Conservation (phyloP, 2,888 invertebrate genomes). For the Cryptus armator region DNA sequence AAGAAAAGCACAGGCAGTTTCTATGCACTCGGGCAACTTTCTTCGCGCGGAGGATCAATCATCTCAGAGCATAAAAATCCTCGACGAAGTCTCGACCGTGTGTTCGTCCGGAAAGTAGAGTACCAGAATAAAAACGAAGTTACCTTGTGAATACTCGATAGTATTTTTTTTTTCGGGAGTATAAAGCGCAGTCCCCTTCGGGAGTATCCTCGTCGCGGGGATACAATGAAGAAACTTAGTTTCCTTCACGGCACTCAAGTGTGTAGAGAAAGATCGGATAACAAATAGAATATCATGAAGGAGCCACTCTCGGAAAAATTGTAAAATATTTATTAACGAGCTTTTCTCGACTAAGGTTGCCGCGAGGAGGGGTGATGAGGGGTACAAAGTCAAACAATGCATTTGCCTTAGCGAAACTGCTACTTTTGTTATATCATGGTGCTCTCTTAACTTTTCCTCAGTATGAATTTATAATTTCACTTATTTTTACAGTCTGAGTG, state of each 20-base stretch:
- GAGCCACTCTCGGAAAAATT: neutral
- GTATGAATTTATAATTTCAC: neutral
- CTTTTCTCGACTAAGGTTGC: slow-evolving; percentile 1
- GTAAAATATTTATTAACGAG: slow-evolving; percentile 10
- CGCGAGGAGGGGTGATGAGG: too few species aligned
- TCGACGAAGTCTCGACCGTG: slow-evolving; percentile 17
- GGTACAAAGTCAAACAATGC: slow-evolving; percentile 14
- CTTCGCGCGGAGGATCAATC: slow-evolving; percentile 46
- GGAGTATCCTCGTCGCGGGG: neutral
- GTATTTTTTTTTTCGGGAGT: slow-evolving; percentile 5
- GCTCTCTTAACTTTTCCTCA: slow-evolving; percentile 8
- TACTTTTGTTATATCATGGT: neutral
- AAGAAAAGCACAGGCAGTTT: slow-evolving; percentile 15
- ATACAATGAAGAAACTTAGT: slow-evolving; percentile 48
- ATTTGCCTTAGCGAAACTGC: slow-evolving; percentile 20
- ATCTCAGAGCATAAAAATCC: slow-evolving; percentile 49
- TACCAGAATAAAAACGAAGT: slow-evolving; percentile 45
- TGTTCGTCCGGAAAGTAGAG: slow-evolving; percentile 7
- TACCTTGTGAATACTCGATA: slow-evolving; percentile 43
- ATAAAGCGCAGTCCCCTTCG: neutral
- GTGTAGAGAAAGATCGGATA: slow-evolving; percentile 34
- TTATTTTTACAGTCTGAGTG: neutral
- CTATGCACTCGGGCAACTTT: slow-evolving; percentile 11
- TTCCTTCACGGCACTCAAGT: slow-evolving; percentile 42
- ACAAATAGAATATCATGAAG: slow-evolving; percentile 42